Evolutionary conservation across 2,113 vertebrate genomes (phyloP), one percentile per base, ranked within the genome.

Genomic region (Tonatia bakeri): DNA sequence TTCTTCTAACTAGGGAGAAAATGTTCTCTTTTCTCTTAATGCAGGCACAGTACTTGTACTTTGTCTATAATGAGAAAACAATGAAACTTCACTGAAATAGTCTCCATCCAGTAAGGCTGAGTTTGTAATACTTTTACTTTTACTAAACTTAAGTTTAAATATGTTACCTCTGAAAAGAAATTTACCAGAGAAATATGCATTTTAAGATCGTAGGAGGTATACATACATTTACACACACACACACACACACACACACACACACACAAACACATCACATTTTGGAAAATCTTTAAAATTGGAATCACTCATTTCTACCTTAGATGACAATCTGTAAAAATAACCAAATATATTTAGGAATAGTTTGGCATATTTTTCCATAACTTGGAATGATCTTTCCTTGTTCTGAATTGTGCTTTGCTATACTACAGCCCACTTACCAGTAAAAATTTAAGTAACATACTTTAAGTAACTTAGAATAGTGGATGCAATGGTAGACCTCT

Each of bases 51-150:
- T 61, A 82, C 38, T 92, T 94, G 16, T 47, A 90, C 65, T 96
- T 94, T 85, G 83, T 73, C 90, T 88, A 19, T 86, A 93, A 54
- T 77, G 59, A 91, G 80, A 87, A 94, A 95, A 79, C 72, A 87
- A 82, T 86, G 24, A 73, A 88, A 96, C 15, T 72, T 87, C 64
- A 94, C 56, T 88, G 80, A 95, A 82, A 89, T 56, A 52, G 31
- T 79, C 38, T 94, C 5, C 19, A 82, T 94, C 5, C 19, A 82
- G 14, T 67, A 76, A 90, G 38, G 7, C 33, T 87, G 31, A 75
- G 3, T 54, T 90, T 92, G 5, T 80, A 61, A 80, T 89, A 83
- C 86, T 91, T 81, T 92, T 96, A 40, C 59, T 26, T 90, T n/a
- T 4, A 67, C 6, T 43, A 52, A 87, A 76, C 28, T 92, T 40